A percentile compares a stretch with the other conserved stretches of the same genome.
phyloP scores from a whole-genome alignment of 2,113 vertebrate species.

The Ailuropoda melanoleuca region DNA sequence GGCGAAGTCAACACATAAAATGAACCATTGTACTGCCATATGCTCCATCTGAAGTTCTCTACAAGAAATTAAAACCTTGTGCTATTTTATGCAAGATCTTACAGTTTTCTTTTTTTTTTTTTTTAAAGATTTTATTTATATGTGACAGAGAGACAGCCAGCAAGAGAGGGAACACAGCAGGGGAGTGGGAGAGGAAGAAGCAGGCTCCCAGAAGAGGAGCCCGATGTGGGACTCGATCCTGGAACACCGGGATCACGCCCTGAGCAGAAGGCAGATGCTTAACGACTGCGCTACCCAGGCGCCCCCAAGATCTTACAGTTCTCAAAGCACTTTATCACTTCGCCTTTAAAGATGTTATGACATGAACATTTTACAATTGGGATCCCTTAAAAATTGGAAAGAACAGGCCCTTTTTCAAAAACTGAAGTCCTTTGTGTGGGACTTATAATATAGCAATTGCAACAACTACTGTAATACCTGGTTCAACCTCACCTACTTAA shows the following conservation, averaged over 20 bases:
- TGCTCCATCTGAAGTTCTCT: neutral
- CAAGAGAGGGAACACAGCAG: no score
- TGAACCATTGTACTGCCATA: neutral
- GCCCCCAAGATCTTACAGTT: no score
- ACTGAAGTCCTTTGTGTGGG: neutral
- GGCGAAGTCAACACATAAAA: neutral
- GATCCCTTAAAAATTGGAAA: neutral
- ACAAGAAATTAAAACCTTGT: neutral
- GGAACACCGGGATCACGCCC: no score
- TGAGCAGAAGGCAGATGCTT: no score
- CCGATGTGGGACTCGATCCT: no score
- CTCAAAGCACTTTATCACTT: conserved; percentile 4
- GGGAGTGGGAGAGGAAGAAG: no score
- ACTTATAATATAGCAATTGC: neutral
- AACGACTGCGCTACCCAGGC: no score
- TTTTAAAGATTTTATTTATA: no score
- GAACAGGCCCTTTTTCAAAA: neutral
- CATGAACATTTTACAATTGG: neutral
- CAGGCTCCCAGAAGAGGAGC: no score
- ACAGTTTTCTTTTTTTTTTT: no score
- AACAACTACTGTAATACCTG: neutral
- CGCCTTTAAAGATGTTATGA: neutral
- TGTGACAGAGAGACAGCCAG: no score
- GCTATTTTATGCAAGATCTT: neutral
- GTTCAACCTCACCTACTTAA: neutral